Evolutionary conservation across 2,113 vertebrate genomes (phyloP).

Genomic region (Oryzias woworae): DNA sequence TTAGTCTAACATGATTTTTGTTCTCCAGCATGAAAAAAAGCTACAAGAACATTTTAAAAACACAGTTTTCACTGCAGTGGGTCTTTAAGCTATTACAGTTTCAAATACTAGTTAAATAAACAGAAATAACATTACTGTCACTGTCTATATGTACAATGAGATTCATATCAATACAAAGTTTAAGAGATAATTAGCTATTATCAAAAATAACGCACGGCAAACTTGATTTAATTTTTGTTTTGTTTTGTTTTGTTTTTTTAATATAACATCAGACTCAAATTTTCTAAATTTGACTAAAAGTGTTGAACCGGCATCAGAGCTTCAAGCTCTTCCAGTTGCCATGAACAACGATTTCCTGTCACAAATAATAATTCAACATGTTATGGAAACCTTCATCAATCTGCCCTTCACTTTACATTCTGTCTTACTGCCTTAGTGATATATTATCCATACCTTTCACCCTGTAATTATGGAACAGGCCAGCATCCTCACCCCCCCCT

Average conservation of each 20-base stretch:
- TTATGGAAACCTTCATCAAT: slow-evolving; percentile 42
- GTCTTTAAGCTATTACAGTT: too few relatives aligned
- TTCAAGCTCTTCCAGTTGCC: slow-evolving; percentile 11
- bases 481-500: slow-evolving; percentile 15
- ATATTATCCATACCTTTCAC: slow-evolving; percentile 42
- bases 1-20: too few relatives aligned
- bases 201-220: too few relatives aligned
- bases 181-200: too few relatives aligned
- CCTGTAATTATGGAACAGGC: slow-evolving; percentile 25
- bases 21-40: too few relatives aligned
- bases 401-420: slow-evolving; percentile 22
- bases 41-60: too few relatives aligned
- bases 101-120: too few relatives aligned
- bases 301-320: slow-evolving; percentile 7
- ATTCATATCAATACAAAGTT: too few relatives aligned
- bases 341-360: slow-evolving; percentile 28
- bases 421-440: slow-evolving; percentile 24
- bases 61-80: too few relatives aligned
- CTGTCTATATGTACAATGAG: too few relatives aligned
- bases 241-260: slow-evolving; percentile 1
- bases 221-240: too few relatives aligned
- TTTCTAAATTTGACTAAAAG: slow-evolving; percentile 8
- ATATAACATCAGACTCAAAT: background rate
- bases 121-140: too few relatives aligned
- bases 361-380: slow-evolving; percentile 46